phyloP scores from a whole-genome alignment of 2,888 invertebrate genomes.

The Ochropleura leucogaster region DNA sequence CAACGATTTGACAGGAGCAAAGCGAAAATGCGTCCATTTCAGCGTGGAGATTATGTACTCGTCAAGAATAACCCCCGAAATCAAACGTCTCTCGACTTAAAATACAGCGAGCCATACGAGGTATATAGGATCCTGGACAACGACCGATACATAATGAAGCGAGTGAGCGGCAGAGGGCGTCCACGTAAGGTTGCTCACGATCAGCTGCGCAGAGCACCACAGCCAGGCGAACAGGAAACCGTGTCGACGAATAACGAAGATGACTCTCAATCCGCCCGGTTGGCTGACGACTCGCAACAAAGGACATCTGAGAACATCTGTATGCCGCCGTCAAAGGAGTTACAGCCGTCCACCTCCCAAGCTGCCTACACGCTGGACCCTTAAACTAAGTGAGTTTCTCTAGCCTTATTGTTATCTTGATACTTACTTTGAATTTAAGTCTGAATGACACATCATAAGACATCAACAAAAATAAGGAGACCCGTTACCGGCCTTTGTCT shows the following conservation, averaged over 20 bases:
- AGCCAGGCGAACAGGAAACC: slow-evolving; percentile 8
- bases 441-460: background rate
- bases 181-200: slow-evolving; percentile 23
- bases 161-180: slow-evolving; percentile 4
- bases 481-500: background rate
- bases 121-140: slow-evolving; percentile 17
- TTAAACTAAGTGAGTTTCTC: background rate
- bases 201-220: slow-evolving; percentile 19
- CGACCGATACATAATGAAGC: slow-evolving; percentile 24
- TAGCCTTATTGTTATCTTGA: background rate
- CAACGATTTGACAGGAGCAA: slow-evolving; percentile 14
- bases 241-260: slow-evolving; percentile 7
- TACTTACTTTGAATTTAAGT: background rate
- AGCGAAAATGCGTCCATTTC: slow-evolving; percentile 26
- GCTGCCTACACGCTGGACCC: slow-evolving; percentile 2
- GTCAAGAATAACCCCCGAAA: slow-evolving; percentile 39
- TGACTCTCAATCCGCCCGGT: background rate
- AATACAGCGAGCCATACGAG: slow-evolving; percentile 41
- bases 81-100: slow-evolving; percentile 39
- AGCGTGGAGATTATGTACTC: slow-evolving; percentile 35
- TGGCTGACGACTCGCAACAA: background rate
- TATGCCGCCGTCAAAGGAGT: background rate
- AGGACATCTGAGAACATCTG: background rate
- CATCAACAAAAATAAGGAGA: background rate
- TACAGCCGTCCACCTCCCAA: slow-evolving; percentile 1